Conservation (phyloP, 1,140 invertebrate species). For the Notospermus geniculatus region DNA sequence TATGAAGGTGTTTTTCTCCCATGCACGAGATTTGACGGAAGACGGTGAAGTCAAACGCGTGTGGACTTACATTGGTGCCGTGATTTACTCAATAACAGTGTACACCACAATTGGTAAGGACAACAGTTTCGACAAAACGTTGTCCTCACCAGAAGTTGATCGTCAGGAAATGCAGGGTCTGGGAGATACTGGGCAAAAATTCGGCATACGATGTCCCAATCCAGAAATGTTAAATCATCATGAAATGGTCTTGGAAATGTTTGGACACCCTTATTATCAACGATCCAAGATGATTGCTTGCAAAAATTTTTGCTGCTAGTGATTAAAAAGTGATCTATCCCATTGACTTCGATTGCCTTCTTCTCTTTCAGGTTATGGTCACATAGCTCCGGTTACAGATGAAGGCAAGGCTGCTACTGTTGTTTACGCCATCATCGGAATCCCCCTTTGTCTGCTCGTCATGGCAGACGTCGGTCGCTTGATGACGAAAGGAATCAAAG, state of each 20-base stretch:
- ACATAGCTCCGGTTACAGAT: slow-evolving; percentile 83
- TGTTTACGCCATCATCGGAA: slow-evolving; percentile 90
- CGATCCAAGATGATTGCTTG: no score
- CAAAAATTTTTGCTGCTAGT: no score
- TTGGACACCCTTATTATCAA: no score
- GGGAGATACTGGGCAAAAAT: no score
- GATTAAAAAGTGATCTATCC: not conserved
- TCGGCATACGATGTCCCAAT: no score
- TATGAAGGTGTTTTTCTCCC: slow-evolving; percentile 76
- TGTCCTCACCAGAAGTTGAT: no score
- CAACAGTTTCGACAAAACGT: no score
- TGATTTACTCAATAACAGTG: slow-evolving; percentile 88
- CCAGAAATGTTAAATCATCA: no score
- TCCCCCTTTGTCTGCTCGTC: slow-evolving; percentile 78
- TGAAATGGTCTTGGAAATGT: no score
- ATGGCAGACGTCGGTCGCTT: slow-evolving; percentile 52
- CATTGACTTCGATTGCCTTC: slow-evolving; percentile 6
- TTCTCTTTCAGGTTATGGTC: slow-evolving; percentile 80
- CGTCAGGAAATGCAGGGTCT: no score
- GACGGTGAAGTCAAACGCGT: slow-evolving; percentile 73
- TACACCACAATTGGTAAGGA: slow-evolving; percentile 89
- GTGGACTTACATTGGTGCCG: slow-evolving; percentile 90
- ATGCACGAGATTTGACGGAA: slow-evolving; percentile 74
- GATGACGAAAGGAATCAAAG: slow-evolving; percentile 46
- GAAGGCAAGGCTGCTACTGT: slow-evolving; percentile 84